Conservation (phyloP, 2,797 vertebrate species). For the Ctenopoma multispine region DNA sequence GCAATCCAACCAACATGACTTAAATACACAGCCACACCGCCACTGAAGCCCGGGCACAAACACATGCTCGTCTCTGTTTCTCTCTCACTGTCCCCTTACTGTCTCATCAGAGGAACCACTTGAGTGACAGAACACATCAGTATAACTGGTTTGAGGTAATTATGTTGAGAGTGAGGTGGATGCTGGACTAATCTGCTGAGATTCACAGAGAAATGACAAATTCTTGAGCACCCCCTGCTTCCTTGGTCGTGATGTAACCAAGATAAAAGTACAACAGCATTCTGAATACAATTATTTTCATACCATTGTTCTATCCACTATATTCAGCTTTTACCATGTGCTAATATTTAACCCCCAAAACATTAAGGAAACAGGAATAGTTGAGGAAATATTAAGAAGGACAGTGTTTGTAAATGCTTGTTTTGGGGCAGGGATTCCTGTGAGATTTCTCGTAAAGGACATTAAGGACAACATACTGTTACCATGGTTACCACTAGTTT, state of each 20-base stretch:
- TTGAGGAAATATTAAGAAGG: neutral
- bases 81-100: conserved; percentile 30
- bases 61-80: conserved; percentile 18
- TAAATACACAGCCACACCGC: conserved; percentile 43
- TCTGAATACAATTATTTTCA: neutral
- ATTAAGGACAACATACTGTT: conserved; percentile 9
- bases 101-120: conserved; percentile 59
- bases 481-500: conserved; percentile 25
- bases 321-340: neutral
- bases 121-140: conserved; percentile 60
- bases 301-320: neutral
- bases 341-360: neutral
- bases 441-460: neutral
- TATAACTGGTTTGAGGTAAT: conserved; percentile 61
- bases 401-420: conserved; percentile 2
- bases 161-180: conserved; percentile 57
- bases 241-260: conserved; percentile 4
- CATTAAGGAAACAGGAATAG: neutral
- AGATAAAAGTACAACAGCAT: neutral
- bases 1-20: conserved; percentile 51
- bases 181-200: conserved; percentile 53
- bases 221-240: neutral
- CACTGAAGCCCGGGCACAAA: conserved; percentile 8
- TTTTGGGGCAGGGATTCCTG: neutral
- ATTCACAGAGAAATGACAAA: conserved; percentile 38